A percentile compares a stretch with the other conserved stretches of the same genome.
These are phyloP conservation scores for Eurois occulta DNA, from an alignment of 2,888 invertebrate species.

Conservation along the genomic window DNA sequence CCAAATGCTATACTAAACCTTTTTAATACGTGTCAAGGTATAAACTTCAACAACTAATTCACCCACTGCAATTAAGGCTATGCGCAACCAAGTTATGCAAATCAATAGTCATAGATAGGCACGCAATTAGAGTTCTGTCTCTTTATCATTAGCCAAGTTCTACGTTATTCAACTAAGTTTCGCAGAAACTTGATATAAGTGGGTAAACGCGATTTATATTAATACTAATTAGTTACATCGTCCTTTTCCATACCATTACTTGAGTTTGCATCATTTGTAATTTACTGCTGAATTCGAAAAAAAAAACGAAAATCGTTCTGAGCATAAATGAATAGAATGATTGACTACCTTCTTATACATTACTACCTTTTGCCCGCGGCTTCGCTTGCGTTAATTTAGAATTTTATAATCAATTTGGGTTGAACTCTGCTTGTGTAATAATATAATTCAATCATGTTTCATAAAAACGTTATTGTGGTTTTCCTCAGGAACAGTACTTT, in stretches of 20 bases:
- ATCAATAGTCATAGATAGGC: slow-evolving; percentile 16
- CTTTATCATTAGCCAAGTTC: slow-evolving; percentile 4
- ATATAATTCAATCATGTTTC: no score
- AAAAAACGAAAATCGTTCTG: background rate
- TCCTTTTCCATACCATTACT: background rate
- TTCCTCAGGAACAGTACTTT: no score
- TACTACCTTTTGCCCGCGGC: no score
- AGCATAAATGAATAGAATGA: background rate
- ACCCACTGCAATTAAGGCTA: background rate
- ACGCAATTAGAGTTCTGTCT: slow-evolving; percentile 15
- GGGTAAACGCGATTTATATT: slow-evolving; percentile 14
- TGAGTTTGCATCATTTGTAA: background rate
- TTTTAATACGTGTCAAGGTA: fast-evolving
- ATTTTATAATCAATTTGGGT: no score
- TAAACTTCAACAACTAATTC: slow-evolving; percentile 8
- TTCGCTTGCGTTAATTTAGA: no score
- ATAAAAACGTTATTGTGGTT: no score
- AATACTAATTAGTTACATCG: background rate
- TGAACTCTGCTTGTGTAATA: no score
- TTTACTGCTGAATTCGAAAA: background rate
- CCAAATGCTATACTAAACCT: background rate
- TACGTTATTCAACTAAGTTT: slow-evolving; percentile 2
- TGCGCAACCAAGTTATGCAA: slow-evolving; percentile 12
- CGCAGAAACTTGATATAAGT: slow-evolving; percentile 10
- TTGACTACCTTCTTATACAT: background rate